Evolutionary conservation across 2,113 vertebrate genomes (phyloP).

Genomic region (Sinocyclocheilus anshuiensis): DNA sequence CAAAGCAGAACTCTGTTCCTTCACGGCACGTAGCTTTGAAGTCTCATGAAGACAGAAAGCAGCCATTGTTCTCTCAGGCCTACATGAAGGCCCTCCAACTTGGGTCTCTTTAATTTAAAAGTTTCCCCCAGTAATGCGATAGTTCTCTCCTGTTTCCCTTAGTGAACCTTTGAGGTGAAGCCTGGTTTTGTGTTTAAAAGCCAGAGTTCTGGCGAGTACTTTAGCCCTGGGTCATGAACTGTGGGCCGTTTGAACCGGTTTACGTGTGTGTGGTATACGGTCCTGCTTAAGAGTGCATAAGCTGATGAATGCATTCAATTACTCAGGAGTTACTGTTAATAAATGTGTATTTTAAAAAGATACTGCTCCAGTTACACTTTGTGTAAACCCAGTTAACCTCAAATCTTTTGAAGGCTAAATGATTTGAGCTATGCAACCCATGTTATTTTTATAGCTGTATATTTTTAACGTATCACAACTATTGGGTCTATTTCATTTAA

Average conservation of each 20-base stretch:
- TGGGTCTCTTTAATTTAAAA: slow-evolving; percentile 65
- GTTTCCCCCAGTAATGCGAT: slow-evolving; percentile 64
- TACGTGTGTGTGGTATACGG: background rate
- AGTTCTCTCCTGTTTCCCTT: slow-evolving; percentile 20
- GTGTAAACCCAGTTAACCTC: background rate
- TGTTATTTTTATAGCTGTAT: background rate
- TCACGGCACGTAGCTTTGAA: slow-evolving; percentile 69
- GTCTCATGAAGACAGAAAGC: slow-evolving; percentile 65
- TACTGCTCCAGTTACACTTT: background rate
- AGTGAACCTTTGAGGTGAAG: slow-evolving; percentile 60
- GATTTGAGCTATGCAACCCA: background rate
- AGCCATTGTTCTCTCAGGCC: slow-evolving; percentile 69
- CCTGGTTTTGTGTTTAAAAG: slow-evolving; percentile 49
- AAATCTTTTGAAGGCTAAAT: background rate
- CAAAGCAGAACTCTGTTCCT: slow-evolving; percentile 62
- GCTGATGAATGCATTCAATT: background rate
- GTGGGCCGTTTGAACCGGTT: background rate
- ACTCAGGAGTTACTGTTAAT: background rate
- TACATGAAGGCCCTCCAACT: slow-evolving; percentile 68
- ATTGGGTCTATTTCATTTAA: too few relatives aligned
- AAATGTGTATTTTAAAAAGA: background rate
- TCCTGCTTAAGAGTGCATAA: background rate
- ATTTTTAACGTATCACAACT: too few relatives aligned
- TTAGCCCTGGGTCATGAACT: slow-evolving; percentile 49
- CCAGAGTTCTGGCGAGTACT: slow-evolving; percentile 26